Evolutionary conservation across 2,797 vertebrate genomes (phyloP).

Genomic region (Mus minutoides): DNA sequence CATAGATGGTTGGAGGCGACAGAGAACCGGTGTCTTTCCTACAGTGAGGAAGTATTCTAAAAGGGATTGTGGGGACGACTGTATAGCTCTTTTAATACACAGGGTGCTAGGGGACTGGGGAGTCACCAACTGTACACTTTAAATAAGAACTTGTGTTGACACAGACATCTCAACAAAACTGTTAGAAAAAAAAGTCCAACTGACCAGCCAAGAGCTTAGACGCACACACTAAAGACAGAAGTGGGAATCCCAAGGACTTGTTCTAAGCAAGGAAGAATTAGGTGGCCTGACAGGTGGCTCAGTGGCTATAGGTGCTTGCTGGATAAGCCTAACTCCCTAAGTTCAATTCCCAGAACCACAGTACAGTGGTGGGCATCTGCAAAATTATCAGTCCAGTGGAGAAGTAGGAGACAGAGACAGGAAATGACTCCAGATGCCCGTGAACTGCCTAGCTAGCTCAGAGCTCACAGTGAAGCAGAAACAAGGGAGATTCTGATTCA

Average conservation of each 20-base stretch:
- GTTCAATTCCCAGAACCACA: no score
- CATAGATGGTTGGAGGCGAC: neutral
- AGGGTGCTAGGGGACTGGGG: neutral
- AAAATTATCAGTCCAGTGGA: neutral
- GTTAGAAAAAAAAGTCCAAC: conserved; percentile 52
- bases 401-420: neutral
- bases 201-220: neutral
- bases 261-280: neutral
- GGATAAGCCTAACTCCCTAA: neutral
- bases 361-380: neutral
- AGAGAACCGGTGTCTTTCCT: neutral
- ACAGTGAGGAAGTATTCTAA: conserved; percentile 39
- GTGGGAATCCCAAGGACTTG: neutral
- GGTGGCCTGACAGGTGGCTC: neutral
- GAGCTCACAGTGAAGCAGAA: neutral
- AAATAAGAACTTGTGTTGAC: neutral
- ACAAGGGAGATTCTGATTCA: neutral
- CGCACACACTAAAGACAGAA: conserved; percentile 14
- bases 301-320: neutral
- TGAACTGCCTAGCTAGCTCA: neutral
- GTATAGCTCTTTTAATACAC: conserved; percentile 12
- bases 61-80: neutral
- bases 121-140: neutral
- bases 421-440: neutral
- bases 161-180: conserved; percentile 7